Conservation (phyloP, 1,140 invertebrate genomes). For the Frieseomelitta varia region DNA sequence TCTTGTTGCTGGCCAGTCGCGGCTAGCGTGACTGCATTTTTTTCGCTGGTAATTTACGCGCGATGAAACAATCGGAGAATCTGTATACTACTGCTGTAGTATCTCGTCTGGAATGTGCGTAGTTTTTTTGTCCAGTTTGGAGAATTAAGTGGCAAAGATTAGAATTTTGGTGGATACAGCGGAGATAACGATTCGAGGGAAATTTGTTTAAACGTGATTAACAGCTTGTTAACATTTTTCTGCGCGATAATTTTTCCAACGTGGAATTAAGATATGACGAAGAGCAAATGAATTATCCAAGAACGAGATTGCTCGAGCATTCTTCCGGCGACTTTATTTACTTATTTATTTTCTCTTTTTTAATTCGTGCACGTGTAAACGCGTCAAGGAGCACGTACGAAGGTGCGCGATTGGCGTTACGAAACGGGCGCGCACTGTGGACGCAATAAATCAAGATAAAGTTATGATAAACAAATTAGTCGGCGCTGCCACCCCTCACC, state of each 20-base stretch:
- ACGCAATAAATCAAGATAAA: conserved; percentile 73
- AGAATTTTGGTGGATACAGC: neutral
- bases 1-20: neutral
- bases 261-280: neutral
- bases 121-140: neutral
- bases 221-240: neutral
- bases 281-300: neutral
- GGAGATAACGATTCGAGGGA: neutral
- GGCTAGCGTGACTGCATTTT: conserved; percentile 21
- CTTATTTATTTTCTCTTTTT: neutral
- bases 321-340: neutral
- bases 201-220: neutral
- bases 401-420: conserved; percentile 52
- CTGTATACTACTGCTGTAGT: neutral
- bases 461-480: conserved; percentile 79
- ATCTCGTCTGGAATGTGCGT: neutral
- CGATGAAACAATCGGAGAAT: conserved; percentile 41
- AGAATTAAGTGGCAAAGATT: neutral
- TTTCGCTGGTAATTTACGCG: conserved; percentile 25
- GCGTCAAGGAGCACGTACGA: conserved; percentile 24
- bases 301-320: conserved; percentile 3
- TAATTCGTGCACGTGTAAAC: conserved; percentile 43
- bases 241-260: neutral
- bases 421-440: conserved; percentile 46
- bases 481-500: conserved; percentile 59